Percentiles rank a stretch among this genome's conserved stretches.
Conservation (phyloP, 2,888 invertebrate species). For the Hydroisotoma schaefferi region DNA sequence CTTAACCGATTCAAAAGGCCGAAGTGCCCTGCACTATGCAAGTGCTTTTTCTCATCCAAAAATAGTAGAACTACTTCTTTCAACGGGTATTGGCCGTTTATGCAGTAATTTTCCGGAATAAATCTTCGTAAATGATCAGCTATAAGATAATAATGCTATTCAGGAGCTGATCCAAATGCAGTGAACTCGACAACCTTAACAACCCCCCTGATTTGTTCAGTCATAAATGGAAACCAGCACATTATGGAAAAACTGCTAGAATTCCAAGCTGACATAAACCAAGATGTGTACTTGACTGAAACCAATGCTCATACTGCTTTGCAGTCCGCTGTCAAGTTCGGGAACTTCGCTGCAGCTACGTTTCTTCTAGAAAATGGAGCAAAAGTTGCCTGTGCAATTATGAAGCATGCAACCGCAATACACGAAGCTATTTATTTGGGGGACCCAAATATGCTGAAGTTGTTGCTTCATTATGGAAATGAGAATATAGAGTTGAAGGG, state of each 20-base stretch:
- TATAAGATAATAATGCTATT: neutral
- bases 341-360: neutral
- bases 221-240: slow-evolving; percentile 1
- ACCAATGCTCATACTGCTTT: neutral
- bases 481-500: neutral
- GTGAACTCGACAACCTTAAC: neutral
- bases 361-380: slow-evolving; percentile 6
- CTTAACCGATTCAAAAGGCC: slow-evolving; percentile 1
- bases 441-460: slow-evolving; percentile 1
- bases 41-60: neutral
- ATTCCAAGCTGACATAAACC: neutral
- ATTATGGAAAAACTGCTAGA: neutral
- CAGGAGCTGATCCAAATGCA: slow-evolving; percentile 8
- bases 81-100: too few relatives aligned
- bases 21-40: slow-evolving; percentile 7
- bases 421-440: slow-evolving; percentile 62
- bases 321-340: slow-evolving; percentile 1
- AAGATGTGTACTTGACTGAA: neutral
- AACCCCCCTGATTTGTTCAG: slow-evolving; percentile 4
- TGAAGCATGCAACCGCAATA: slow-evolving; percentile 65
- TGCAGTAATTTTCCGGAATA: too few relatives aligned
- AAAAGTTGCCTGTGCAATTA: slow-evolving; percentile 53
- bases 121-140: neutral
- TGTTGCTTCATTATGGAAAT: slow-evolving; percentile 1
- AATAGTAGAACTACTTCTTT: neutral